phyloP scores from a whole-genome alignment of 30 jellyfish, hydroid and myxozoan genomes.

The Chrysaora quinquecirrha region DNA sequence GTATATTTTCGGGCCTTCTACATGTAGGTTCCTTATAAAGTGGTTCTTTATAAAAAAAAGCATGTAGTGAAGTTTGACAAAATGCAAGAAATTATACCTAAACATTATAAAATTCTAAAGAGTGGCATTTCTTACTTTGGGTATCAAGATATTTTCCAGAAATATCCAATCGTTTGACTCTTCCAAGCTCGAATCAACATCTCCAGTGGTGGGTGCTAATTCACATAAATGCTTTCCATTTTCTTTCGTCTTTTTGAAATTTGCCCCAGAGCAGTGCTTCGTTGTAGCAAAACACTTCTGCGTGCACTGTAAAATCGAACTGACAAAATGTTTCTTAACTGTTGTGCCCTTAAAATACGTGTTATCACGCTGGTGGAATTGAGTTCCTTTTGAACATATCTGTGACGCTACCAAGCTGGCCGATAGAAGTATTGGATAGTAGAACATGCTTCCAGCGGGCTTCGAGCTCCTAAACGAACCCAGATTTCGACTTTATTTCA shows the following conservation, averaged over 20 bases:
- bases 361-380: too few species aligned
- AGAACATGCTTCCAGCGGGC: too few species aligned
- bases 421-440: too few species aligned
- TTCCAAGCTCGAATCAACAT: background rate
- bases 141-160: background rate
- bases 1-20: too few species aligned
- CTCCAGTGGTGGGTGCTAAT: background rate
- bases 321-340: background rate
- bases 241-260: background rate
- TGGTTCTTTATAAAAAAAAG: background rate
- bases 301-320: background rate
- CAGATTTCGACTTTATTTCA: too few species aligned
- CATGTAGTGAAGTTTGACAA: background rate
- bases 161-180: background rate
- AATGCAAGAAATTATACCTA: background rate
- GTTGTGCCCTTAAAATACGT: too few species aligned
- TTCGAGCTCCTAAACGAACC: too few species aligned
- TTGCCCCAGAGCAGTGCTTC: background rate
- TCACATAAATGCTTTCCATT: background rate
- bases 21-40: too few species aligned
- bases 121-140: background rate
- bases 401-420: too few species aligned
- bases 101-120: too few species aligned
- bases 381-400: too few species aligned
- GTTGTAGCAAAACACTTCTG: background rate